Evolutionary conservation across 1,140 invertebrate genomes (phyloP).

Genomic region (Procambarus clarkii): DNA sequence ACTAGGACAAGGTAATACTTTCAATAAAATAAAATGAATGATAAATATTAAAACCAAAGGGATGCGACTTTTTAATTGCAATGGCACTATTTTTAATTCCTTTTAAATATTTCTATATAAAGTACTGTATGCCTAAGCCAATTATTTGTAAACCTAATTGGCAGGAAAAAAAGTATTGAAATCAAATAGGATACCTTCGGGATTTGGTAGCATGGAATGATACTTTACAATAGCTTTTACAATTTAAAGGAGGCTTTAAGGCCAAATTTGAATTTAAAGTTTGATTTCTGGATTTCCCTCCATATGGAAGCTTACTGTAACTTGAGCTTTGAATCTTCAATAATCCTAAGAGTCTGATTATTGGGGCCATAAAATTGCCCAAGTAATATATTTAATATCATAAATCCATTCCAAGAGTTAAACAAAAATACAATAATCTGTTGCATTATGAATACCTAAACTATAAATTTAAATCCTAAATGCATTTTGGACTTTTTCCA

Average conservation of each 20-base stretch:
- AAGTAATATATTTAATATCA: too few species aligned
- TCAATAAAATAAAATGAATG: neutral
- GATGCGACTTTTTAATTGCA: neutral
- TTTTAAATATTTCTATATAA: neutral
- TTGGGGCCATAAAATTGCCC: too few species aligned
- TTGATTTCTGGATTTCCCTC: neutral
- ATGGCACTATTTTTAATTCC: neutral
- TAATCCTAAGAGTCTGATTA: too few species aligned
- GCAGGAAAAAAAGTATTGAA: neutral
- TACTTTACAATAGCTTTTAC: neutral
- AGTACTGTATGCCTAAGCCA: neutral
- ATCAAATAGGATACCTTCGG: neutral
- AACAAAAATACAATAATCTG: too few species aligned
- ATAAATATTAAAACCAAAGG: neutral
- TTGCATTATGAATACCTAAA: too few species aligned
- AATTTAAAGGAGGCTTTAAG: neutral
- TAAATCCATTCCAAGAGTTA: too few species aligned
- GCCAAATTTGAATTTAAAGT: neutral
- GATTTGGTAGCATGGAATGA: neutral
- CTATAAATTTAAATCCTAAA: too few species aligned
- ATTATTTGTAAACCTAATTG: neutral
- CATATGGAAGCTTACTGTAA: neutral
- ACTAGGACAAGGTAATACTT: neutral
- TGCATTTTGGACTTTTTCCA: too few species aligned
- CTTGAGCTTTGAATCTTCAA: neutral